phyloP scores from a whole-genome alignment of 2,888 invertebrate species.

The Drosophila lutescens region DNA sequence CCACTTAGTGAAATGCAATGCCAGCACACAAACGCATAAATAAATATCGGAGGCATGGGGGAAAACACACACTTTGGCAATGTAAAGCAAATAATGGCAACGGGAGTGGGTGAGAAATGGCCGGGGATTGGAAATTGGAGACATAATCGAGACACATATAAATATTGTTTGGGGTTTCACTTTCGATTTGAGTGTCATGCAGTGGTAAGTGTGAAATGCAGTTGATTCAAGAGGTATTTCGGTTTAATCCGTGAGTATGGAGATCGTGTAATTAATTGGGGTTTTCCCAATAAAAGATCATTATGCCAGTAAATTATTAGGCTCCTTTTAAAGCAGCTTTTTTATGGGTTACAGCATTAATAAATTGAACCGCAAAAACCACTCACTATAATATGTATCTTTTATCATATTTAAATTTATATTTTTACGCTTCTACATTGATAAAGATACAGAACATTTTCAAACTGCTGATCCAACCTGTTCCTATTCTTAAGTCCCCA shows the following conservation, averaged over 20 bases:
- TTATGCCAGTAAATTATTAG: neutral
- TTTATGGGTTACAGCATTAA: neutral
- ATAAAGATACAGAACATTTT: neutral
- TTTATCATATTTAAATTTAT: no score
- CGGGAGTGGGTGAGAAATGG: slow-evolving; percentile 26
- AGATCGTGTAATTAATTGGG: neutral
- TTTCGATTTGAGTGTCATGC: slow-evolving; percentile 41
- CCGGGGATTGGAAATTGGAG: slow-evolving; percentile 29
- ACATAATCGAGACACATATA: slow-evolving; percentile 46
- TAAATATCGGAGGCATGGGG: slow-evolving; percentile 53
- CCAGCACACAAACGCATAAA: slow-evolving; percentile 54
- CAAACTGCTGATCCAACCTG: neutral
- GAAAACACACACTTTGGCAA: slow-evolving; percentile 24
- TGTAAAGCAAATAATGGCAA: slow-evolving; percentile 30
- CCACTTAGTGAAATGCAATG: slow-evolving; percentile 69
- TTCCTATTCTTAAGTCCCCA: neutral
- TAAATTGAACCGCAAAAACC: neutral
- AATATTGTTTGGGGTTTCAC: slow-evolving; percentile 60
- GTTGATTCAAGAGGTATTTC: slow-evolving; percentile 1
- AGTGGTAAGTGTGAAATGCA: slow-evolving; percentile 18
- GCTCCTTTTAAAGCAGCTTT: neutral
- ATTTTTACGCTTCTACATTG: no score
- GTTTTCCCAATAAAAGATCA: no score
- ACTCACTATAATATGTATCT: no score
- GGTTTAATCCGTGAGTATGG: neutral